Evolutionary conservation across 2,113 vertebrate genomes (phyloP), one percentile per base, ranked within the genome.

Genomic region (Campylorhamphus procurvoides): DNA sequence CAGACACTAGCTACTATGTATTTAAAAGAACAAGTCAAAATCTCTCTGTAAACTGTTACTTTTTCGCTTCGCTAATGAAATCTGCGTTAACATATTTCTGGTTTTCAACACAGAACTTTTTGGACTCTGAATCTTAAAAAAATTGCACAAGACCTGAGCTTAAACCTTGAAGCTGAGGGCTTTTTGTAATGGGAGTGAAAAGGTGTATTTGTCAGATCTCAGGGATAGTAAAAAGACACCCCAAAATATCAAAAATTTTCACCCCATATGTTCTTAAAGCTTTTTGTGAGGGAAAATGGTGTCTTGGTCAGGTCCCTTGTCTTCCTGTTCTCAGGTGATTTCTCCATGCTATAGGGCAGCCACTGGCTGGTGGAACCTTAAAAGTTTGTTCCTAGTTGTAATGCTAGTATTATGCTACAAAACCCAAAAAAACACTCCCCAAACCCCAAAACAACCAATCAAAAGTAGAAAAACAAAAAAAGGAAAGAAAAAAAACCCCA

Each of bases 41-140:
- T 44, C 22, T 62, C 16, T 89, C 27, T 90, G 60, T 95, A 91
- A 93, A 94, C 76, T 93, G 59, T 91, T 91, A 42, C 17, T 49
- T 2, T 50, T 94, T 83, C 12, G 16, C 37, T 76, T 90, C 84
- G 40, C 55, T 74, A 74, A 71, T 67, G 28, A 74, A 50, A n/a
- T 25, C 15, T 64, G 13, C 46, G 18, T 74, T 85, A 74, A 68
- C 14, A 2, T 79, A 39, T 80, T 80, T 76, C 18, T 79, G 28
- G 42, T 14, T 79, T 79, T 81, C n/a, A 73, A 3, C 76, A 7
- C 1, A 56, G 35, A 90, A 8, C 5, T 40, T 29, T 72, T 63
- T 15, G 31, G 74, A 39, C 28, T 79, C 16, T 27, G 33, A 62
- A 24, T 47, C 33, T 66, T 62, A 3, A 60, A 59, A 47, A 86